Conservation (phyloP, 2,888 invertebrate species). For the Antheraea assamensis region DNA sequence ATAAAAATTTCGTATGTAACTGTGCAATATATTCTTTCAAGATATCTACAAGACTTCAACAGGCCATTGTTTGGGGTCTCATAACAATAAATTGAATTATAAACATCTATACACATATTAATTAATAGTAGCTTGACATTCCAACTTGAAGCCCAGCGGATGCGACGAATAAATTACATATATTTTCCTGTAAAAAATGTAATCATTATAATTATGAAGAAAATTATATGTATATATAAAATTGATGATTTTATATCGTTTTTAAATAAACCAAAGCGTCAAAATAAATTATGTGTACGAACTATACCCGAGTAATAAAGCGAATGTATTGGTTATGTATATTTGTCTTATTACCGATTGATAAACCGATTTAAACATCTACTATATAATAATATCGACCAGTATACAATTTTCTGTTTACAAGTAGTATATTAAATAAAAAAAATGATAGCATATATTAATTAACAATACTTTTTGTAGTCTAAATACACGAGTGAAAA, state of each 20-base stretch:
- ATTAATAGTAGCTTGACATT: conserved; percentile 34
- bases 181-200: conserved; percentile 70
- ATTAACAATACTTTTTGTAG: too few species aligned
- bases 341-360: too few species aligned
- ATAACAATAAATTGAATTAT: background rate
- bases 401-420: too few species aligned
- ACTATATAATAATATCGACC: too few species aligned
- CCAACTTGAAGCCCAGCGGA: conserved; percentile 52
- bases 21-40: background rate
- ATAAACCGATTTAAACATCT: too few species aligned
- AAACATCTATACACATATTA: background rate
- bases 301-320: too few species aligned
- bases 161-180: conserved; percentile 62
- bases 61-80: background rate
- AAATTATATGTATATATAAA: background rate
- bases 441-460: too few species aligned
- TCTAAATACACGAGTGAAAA: too few species aligned
- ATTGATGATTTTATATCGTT: background rate
- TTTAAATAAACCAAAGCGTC: too few species aligned
- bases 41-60: background rate
- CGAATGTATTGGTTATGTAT: too few species aligned
- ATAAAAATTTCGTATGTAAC: background rate
- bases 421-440: too few species aligned
- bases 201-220: background rate
- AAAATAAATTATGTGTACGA: too few species aligned